Evolutionary conservation across 1,140 invertebrate species (phyloP).

Genomic region (Solenopsis invicta): DNA sequence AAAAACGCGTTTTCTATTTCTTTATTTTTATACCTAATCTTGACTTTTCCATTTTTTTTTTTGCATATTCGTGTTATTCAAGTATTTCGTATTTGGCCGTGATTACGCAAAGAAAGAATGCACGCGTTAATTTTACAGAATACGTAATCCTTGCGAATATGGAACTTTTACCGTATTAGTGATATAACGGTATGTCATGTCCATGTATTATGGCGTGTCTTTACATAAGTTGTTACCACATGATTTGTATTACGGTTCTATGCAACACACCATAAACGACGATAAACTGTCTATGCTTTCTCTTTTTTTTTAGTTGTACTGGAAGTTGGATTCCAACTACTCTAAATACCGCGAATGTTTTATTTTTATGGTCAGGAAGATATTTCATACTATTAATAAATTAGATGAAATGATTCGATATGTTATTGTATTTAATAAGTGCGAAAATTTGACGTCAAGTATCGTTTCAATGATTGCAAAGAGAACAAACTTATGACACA

Average conservation of each 20-base stretch:
- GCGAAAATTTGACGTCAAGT: not conserved
- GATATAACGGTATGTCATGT: constrained; percentile 19
- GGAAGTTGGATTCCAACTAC: constrained; percentile 19
- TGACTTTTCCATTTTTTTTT: not conserved
- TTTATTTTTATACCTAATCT: not conserved
- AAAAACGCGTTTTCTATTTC: not conserved
- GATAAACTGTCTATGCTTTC: constrained; percentile 11
- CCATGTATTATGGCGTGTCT: constrained; percentile 8
- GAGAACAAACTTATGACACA: not conserved
- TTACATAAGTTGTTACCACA: constrained; percentile 45
- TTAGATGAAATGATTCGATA: not conserved
- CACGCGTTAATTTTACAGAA: not conserved
- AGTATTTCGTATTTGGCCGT: not conserved
- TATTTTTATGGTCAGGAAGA: not conserved
- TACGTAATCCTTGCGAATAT: not conserved
- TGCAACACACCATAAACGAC: constrained; percentile 8
- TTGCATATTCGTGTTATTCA: not conserved
- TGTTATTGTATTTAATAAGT: not conserved
- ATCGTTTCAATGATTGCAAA: not conserved
- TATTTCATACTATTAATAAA: not conserved
- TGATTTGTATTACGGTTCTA: not conserved
- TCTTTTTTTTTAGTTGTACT: constrained; percentile 30
- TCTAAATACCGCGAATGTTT: not conserved
- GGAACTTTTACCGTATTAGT: not conserved
- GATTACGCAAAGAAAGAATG: constrained; percentile 4